Conservation (phyloP, 1,140 invertebrate species). For the Palaemon carinicauda region DNA sequence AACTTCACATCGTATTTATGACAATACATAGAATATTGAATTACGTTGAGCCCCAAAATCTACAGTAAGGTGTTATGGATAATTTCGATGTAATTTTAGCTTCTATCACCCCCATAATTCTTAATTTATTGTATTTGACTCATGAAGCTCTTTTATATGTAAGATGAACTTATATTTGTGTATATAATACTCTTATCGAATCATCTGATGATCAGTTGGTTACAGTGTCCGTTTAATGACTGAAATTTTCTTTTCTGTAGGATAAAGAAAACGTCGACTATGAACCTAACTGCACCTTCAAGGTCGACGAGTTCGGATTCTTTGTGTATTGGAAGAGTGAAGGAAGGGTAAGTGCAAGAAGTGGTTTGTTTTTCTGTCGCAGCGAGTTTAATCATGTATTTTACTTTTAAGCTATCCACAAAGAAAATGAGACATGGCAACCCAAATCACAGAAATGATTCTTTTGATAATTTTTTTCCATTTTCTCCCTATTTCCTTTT, state of each 20-base stretch:
- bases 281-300: constrained; percentile 89
- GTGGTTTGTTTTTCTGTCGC: not conserved
- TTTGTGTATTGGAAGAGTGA: constrained; percentile 99
- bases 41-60: too few species aligned
- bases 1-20: too few species aligned
- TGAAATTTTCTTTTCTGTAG: constrained; percentile 59
- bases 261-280: constrained; percentile 90
- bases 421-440: too few species aligned
- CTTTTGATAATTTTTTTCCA: too few species aligned
- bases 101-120: too few species aligned
- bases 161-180: not conserved
- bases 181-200: not conserved
- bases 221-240: not conserved
- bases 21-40: too few species aligned
- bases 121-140: too few species aligned
- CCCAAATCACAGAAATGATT: too few species aligned
- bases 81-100: too few species aligned
- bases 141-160: too few species aligned
- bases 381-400: not conserved
- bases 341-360: constrained; percentile 76
- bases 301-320: constrained; percentile 98
- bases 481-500: too few species aligned
- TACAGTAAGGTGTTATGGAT: too few species aligned
- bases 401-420: not conserved
- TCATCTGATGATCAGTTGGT: not conserved